Conservation (phyloP, 2,888 invertebrate genomes). For the Stenodema calcarata region DNA sequence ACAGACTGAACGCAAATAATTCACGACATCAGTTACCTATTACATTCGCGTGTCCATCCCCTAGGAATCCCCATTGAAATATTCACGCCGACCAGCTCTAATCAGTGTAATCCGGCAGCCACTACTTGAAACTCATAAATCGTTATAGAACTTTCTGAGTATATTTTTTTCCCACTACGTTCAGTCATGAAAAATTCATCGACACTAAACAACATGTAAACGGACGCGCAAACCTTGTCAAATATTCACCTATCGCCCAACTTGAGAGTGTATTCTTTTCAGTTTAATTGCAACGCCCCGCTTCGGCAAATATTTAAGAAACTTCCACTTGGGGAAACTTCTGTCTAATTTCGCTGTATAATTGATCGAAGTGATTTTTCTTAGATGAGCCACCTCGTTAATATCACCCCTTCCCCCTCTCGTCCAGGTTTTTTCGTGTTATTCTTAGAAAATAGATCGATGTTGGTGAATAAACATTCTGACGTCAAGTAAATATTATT, state of each 20-base stretch:
- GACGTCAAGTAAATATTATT: conserved; percentile 35
- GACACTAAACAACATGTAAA: conserved; percentile 30
- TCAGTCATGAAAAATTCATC: conserved; percentile 1
- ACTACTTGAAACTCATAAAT: background rate
- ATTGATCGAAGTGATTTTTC: conserved; percentile 38
- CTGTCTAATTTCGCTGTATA: conserved; percentile 36
- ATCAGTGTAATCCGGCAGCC: background rate
- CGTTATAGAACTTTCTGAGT: background rate
- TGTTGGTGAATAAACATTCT: conserved; percentile 25
- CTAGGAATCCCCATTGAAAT: background rate
- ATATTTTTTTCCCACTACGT: background rate
- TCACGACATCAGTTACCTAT: background rate
- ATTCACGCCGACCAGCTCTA: background rate
- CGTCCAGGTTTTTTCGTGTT: background rate
- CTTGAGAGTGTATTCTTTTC: conserved; percentile 1
- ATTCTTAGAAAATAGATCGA: conserved; percentile 41
- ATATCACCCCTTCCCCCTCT: background rate
- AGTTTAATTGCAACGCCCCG: conserved; percentile 29
- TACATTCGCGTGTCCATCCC: background rate
- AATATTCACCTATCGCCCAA: background rate
- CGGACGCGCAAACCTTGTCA: background rate
- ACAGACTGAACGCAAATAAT: background rate
- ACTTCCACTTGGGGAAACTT: conserved; percentile 23
- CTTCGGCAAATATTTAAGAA: conserved; percentile 19
- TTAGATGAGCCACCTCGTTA: conserved; percentile 34